Conservation (phyloP, 2,113 vertebrate genomes). For the Thryonomys swinderianus region DNA sequence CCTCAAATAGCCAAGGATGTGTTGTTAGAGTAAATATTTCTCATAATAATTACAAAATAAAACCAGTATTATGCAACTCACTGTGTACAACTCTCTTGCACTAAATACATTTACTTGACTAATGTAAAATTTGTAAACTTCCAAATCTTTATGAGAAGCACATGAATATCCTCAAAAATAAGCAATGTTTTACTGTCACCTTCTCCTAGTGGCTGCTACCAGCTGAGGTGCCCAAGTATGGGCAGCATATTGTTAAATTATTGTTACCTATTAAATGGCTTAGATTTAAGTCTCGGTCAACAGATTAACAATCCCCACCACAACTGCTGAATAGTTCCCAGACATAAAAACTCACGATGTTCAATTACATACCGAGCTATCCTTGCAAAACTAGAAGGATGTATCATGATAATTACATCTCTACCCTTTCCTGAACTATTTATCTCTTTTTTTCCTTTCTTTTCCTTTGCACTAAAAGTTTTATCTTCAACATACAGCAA, state of each 20-base stretch:
- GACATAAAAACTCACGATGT: not conserved
- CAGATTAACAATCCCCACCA: not conserved
- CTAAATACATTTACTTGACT: not conserved
- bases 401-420: not conserved
- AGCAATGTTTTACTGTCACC: not conserved
- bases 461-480: not conserved
- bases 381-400: not conserved
- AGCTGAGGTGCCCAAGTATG: not conserved
- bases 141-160: not conserved
- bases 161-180: not conserved
- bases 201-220: not conserved
- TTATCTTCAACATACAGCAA: not conserved
- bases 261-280: not conserved
- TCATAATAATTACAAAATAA: slow-evolving; percentile 14
- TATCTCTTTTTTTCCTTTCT: not conserved
- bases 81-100: not conserved
- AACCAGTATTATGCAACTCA: not conserved
- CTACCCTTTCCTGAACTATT: not conserved
- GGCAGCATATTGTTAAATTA: not conserved
- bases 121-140: slow-evolving; percentile 10
- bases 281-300: not conserved
- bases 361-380: not conserved
- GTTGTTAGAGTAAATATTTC: not conserved
- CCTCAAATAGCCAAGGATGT: not conserved
- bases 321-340: not conserved